Percentiles rank a stretch among this genome's conserved stretches.
These are phyloP conservation scores for Pomacea maculata DNA, from an alignment of 1,140 invertebrate species.

Conservation along the genomic window DNA sequence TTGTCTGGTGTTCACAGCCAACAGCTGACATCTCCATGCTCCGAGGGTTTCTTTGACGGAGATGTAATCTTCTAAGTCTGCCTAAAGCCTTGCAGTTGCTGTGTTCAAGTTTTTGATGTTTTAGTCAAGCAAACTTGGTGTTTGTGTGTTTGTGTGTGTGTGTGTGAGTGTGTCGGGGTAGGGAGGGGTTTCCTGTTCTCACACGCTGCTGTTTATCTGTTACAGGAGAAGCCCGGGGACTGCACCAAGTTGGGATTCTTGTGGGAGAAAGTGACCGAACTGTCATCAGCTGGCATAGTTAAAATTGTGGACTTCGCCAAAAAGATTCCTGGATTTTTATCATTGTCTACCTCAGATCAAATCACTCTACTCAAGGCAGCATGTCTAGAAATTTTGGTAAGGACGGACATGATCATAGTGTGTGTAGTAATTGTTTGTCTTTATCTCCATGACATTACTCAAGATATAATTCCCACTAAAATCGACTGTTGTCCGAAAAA, in stretches of 20 bases:
- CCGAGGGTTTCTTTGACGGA: too few species aligned
- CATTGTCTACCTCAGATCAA: slow-evolving; percentile 60
- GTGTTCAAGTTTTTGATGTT: too few species aligned
- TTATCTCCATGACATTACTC: too few species aligned
- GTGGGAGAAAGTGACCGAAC: slow-evolving; percentile 62
- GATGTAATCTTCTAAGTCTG: too few species aligned
- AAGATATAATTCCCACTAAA: too few species aligned
- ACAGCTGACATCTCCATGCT: too few species aligned
- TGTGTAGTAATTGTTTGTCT: too few species aligned
- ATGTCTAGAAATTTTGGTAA: slow-evolving; percentile 66
- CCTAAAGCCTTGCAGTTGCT: too few species aligned
- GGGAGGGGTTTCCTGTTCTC: background rate
- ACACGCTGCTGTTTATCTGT: too few species aligned
- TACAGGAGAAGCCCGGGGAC: background rate
- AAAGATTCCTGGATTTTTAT: slow-evolving; percentile 59
- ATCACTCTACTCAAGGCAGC: slow-evolving; percentile 63
- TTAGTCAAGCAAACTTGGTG: background rate
- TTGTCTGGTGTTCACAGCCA: too few species aligned
- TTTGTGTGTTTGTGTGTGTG: background rate
- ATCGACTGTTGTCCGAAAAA: too few species aligned
- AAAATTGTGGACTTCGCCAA: slow-evolving; percentile 64
- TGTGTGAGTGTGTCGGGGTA: background rate
- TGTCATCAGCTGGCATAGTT: slow-evolving; percentile 60
- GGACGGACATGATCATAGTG: slow-evolving; percentile 3
- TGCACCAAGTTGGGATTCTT: slow-evolving; percentile 38